Evolutionary conservation across 2,797 vertebrate species (phyloP).

Genomic region (Sandelia bainsii): DNA sequence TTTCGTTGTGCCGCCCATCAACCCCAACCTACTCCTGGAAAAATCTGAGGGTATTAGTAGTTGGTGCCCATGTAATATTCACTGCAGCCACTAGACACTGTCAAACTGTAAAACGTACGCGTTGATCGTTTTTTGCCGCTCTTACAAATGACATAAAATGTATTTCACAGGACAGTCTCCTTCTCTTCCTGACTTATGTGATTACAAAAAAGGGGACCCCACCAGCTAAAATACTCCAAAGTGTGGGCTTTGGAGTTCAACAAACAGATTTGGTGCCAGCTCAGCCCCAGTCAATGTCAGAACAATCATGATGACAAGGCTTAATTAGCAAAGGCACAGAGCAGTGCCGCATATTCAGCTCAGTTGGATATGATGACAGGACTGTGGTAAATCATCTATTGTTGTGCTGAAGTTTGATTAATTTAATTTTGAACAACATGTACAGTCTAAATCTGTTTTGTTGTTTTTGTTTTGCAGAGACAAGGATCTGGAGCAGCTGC

Average conservation of each 20-base stretch:
- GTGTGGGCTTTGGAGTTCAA: slow-evolving; percentile 7
- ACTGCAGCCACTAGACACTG: too few species aligned
- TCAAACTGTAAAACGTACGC: too few species aligned
- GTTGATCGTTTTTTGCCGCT: too few species aligned
- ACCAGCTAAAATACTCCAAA: slow-evolving; percentile 4
- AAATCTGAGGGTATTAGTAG: too few species aligned
- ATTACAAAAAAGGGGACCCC: slow-evolving; percentile 8
- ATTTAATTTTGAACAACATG: slow-evolving; percentile 6
- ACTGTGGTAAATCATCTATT: slow-evolving; percentile 1
- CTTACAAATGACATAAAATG: too few species aligned
- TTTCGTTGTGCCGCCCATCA: too few species aligned
- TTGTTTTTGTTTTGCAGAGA: slow-evolving; percentile 83
- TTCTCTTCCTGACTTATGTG: background rate
- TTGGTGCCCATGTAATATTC: too few species aligned
- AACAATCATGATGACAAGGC: slow-evolving; percentile 33
- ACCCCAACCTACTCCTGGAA: too few species aligned
- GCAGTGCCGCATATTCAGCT: background rate
- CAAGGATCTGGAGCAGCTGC: slow-evolving; percentile 92
- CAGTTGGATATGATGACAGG: slow-evolving; percentile 7
- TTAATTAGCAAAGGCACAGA: slow-evolving; percentile 40
- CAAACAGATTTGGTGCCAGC: slow-evolving; percentile 22
- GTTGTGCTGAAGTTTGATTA: background rate
- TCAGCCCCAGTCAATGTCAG: slow-evolving; percentile 42
- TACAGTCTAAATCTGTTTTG: slow-evolving; percentile 28
- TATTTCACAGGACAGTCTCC: too few species aligned